Percentiles rank a stretch among this genome's conserved stretches.
Conservation (phyloP, 2,888 invertebrate species). For the Scaptodrosophila latifasciaeformis region DNA sequence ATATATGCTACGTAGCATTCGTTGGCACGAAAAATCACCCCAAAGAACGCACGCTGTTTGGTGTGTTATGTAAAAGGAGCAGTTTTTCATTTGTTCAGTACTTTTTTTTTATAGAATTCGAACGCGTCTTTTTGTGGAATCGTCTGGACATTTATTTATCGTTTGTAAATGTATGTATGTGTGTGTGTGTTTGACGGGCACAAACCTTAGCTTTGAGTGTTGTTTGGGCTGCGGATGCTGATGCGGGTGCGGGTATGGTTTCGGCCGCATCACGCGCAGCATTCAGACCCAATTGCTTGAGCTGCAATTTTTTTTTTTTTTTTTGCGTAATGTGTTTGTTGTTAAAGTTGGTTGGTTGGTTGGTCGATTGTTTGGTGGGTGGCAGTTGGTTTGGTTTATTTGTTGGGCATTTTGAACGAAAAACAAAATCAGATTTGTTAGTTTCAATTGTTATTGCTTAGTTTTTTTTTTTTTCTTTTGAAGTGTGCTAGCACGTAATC, state of each 20-base stretch:
- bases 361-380: conserved; percentile 14
- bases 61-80: conserved; percentile 54
- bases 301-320: conserved; percentile 38
- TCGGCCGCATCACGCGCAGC: conserved; percentile 45
- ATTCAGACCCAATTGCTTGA: conserved; percentile 54
- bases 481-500: conserved; percentile 24
- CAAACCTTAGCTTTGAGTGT: conserved; percentile 52
- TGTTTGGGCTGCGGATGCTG: conserved; percentile 36
- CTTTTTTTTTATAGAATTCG: no score
- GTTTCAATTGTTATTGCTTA: conserved; percentile 3
- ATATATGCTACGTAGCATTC: no score
- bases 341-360: conserved; percentile 15
- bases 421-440: conserved; percentile 31
- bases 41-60: neutral
- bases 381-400: conserved; percentile 28
- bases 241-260: conserved; percentile 22
- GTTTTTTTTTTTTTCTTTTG: conserved; percentile 7
- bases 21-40: no score
- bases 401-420: conserved; percentile 4
- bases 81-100: conserved; percentile 5
- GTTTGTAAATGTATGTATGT: neutral
- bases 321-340: conserved; percentile 59
- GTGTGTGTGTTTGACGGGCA: conserved; percentile 11
- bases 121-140: no score
- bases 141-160: no score